Evolutionary conservation across 2,888 invertebrate genomes (phyloP).

Genomic region (Hybos culiciformis): DNA sequence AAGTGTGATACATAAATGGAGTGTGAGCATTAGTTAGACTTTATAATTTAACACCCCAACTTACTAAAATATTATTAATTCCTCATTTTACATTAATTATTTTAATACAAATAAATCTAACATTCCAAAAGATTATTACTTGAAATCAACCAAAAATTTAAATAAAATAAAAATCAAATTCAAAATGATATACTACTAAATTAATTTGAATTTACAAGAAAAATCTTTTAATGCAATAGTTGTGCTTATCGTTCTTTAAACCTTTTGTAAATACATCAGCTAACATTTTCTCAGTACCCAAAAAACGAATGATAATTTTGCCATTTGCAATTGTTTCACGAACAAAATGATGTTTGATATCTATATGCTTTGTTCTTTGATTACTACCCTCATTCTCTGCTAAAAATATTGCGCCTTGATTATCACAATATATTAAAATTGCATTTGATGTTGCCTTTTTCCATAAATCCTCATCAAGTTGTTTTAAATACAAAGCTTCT

Average conservation of each 20-base stretch:
- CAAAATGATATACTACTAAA: too few relatives aligned
- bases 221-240: too few relatives aligned
- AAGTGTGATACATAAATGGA: too few relatives aligned
- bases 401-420: neutral
- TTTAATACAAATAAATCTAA: too few relatives aligned
- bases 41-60: too few relatives aligned
- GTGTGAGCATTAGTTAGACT: too few relatives aligned
- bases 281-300: neutral
- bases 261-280: neutral
- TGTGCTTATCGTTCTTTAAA: neutral
- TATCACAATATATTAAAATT: neutral
- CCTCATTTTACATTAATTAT: too few relatives aligned
- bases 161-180: too few relatives aligned
- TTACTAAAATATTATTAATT: too few relatives aligned
- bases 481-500: neutral
- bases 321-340: neutral
- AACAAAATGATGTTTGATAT: neutral
- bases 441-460: neutral
- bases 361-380: neutral
- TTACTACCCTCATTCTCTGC: neutral
- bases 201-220: too few relatives aligned
- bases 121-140: too few relatives aligned
- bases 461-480: slow-evolving; percentile 3
- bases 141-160: too few relatives aligned
- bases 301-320: neutral